Percentiles rank a stretch among this genome's conserved stretches.
Conservation (phyloP, 1,140 invertebrate genomes). For the Papilio dardanus region DNA sequence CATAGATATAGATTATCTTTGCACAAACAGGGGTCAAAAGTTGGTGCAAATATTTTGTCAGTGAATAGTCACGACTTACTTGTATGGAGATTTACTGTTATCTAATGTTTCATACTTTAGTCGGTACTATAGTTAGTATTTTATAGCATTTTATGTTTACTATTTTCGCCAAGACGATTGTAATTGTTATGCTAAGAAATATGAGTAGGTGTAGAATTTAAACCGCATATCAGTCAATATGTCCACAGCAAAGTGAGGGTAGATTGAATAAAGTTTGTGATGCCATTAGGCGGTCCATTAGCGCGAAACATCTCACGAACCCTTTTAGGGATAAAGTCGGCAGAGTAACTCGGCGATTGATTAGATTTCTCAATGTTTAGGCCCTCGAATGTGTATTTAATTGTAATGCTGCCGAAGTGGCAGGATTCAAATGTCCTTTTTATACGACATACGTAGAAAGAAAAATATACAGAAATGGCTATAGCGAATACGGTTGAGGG, state of each 20-base stretch:
- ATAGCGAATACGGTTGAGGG: too few relatives aligned
- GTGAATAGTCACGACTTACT: too few relatives aligned
- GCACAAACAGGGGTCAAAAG: too few relatives aligned
- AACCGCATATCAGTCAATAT: conserved; percentile 18
- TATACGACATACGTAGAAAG: background rate
- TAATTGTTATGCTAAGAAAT: background rate
- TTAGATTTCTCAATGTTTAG: conserved; percentile 26
- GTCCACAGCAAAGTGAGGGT: conserved; percentile 3
- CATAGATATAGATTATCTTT: too few relatives aligned
- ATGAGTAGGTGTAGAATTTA: background rate
- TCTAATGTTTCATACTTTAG: too few relatives aligned
- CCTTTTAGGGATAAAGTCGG: conserved; percentile 27
- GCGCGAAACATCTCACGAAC: conserved; percentile 20
- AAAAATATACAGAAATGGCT: background rate
- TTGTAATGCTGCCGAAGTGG: background rate
- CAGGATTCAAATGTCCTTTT: background rate
- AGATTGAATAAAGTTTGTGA: conserved; percentile 28
- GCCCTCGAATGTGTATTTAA: conserved; percentile 14
- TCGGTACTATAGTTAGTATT: too few relatives aligned
- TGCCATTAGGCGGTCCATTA: conserved; percentile 28
- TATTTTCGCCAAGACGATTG: too few relatives aligned
- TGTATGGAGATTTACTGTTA: too few relatives aligned
- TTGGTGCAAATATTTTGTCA: too few relatives aligned
- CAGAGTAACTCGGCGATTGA: background rate
- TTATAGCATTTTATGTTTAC: too few relatives aligned